A percentile compares a stretch with the other conserved stretches of the same genome.
Conservation (phyloP, 64 coral and sea anemone genomes). For the Montipora foliosa region DNA sequence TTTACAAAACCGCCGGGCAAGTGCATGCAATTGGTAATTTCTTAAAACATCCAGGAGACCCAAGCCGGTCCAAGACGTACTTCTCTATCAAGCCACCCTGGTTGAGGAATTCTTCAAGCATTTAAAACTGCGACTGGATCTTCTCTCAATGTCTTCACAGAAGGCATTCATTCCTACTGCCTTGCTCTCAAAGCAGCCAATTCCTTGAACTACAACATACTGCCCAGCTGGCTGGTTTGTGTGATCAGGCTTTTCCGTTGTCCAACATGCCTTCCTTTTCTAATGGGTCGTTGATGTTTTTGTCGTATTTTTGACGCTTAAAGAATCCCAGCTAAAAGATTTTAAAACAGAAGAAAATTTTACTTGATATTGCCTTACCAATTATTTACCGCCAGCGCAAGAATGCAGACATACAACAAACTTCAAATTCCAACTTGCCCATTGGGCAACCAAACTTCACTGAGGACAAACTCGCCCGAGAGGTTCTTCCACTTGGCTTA, state of each 20-base stretch:
- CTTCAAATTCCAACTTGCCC: no score
- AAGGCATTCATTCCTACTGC: background rate
- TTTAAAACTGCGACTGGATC: background rate
- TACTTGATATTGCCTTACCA: background rate
- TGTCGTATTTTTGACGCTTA: constrained; percentile 72
- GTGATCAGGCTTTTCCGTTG: constrained; percentile 25
- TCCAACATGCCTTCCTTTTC: constrained; percentile 56
- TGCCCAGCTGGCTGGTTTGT: no score
- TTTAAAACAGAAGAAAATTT: background rate
- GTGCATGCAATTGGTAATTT: background rate
- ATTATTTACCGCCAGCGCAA: no score
- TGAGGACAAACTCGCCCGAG: no score
- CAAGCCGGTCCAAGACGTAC: no score
- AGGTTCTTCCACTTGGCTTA: no score
- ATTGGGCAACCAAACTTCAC: no score
- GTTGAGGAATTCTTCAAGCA: background rate
- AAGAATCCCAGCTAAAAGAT: constrained; percentile 66
- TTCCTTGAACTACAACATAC: background rate
- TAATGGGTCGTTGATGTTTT: constrained; percentile 48
- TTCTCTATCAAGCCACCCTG: background rate
- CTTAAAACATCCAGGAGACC: background rate
- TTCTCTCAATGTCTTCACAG: background rate
- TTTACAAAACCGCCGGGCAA: no score
- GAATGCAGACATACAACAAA: no score
- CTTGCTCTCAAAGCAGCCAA: background rate